Evolutionary conservation across 2,113 vertebrate species (phyloP), one percentile per base, ranked within the genome.

Genomic region (Colinus virginianus): DNA sequence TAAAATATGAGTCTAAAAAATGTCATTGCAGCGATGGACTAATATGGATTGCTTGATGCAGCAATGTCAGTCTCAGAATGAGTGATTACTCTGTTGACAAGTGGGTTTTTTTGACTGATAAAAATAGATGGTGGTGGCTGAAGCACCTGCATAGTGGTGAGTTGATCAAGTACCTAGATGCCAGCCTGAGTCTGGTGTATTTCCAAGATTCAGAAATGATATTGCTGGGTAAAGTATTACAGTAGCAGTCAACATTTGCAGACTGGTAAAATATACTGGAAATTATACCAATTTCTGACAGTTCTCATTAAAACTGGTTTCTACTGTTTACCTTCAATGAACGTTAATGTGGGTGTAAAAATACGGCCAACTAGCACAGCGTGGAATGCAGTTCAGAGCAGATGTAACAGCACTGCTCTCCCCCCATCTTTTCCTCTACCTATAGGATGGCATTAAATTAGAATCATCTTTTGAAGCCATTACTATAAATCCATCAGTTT

Each of bases 31-130:
- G 62, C 62, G 42, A 55, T 90, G 53, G 18, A 11, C 84, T 94
- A 85, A 84, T 83, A 90, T 68, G 82, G 88, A 93, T 68, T 94
- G 85, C 67, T 80, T 58, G 83, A 55, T 78, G 90, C 42, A 51
- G 36, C 61, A 61, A n/a, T 95, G 90, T 92, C 94, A 90, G 64
- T 84, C 53, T 84, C 40, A 62, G 76, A 87, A 96, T 86, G 84
- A 93, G 12, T 82, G 88, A 96, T 96, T 87, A 51, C 64, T 80
- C 48, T 80, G 78, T 40, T 68, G 46, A 17, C 21, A 62, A 71
- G 59, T 63, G 68, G 68, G 7, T 90, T 93, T 92, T 92, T 76
- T 61, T 68, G 87, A 87, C 82, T 90, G 56, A 91, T 91, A 84
- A 82, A 64, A 84, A 90, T 68, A 93, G 78, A 64, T 85, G 26